Conservation (phyloP, 2,113 vertebrate genomes). For the Pseudonaja textilis region DNA sequence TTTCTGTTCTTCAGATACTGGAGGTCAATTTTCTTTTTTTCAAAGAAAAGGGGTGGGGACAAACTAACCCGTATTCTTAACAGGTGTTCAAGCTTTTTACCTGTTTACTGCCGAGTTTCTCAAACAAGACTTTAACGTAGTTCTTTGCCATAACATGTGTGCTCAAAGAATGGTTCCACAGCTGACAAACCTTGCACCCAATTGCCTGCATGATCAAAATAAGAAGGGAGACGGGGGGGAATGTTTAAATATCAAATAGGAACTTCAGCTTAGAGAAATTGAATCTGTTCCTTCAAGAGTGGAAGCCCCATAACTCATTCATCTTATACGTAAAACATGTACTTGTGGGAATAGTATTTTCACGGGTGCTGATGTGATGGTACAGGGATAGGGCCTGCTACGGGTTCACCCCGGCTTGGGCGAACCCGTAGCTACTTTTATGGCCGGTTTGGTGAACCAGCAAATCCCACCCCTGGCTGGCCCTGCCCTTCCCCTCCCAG, state of each 20-base stretch:
- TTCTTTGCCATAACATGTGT: conserved; percentile 82
- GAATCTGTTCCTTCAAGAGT: background rate
- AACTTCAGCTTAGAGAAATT: background rate
- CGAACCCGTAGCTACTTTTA: too few relatives aligned
- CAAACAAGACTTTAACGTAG: conserved; percentile 77
- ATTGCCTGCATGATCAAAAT: conserved; percentile 68
- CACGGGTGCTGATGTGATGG: too few relatives aligned
- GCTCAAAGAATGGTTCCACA: conserved; percentile 88
- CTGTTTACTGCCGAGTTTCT: conserved; percentile 74
- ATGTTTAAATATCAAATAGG: conserved; percentile 10
- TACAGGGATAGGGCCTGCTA: too few relatives aligned
- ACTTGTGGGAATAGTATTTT: background rate
- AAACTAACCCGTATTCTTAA: background rate
- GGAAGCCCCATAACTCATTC: background rate
- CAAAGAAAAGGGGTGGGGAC: background rate
- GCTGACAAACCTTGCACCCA: conserved; percentile 76
- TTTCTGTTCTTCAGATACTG: background rate
- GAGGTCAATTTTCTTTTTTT: background rate
- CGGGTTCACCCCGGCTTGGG: too few relatives aligned
- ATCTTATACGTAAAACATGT: background rate
- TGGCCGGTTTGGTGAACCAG: too few relatives aligned
- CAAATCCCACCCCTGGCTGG: too few relatives aligned
- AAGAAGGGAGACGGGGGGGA: background rate
- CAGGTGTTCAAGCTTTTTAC: conserved; percentile 58
- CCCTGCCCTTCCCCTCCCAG: too few relatives aligned